phyloP scores from a whole-genome alignment of 2,888 invertebrate genomes.

The Drosophila formosana region DNA sequence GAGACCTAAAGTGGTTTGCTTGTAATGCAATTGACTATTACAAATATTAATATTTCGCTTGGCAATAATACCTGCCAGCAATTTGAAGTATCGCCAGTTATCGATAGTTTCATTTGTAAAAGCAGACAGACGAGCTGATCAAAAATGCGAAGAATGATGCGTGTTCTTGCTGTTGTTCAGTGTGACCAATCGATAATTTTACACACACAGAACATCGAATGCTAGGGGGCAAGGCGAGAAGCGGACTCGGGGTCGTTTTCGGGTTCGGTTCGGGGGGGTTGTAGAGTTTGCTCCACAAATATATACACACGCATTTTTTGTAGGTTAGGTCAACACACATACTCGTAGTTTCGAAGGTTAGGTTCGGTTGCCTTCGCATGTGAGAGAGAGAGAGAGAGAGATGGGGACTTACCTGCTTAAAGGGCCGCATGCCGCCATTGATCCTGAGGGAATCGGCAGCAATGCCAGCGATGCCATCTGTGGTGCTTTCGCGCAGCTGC shows the following conservation, averaged over 20 bases:
- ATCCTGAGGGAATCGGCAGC: conserved; percentile 97
- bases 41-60: no score
- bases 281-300: conserved; percentile 1
- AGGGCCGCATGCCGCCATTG: conserved; percentile 98
- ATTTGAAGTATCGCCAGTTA: neutral
- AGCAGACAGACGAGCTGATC: neutral
- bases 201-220: conserved; percentile 40
- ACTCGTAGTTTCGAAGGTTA: conserved; percentile 11
- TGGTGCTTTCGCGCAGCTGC: conserved; percentile 91
- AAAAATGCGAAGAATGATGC: neutral
- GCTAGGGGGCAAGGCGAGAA: conserved; percentile 5
- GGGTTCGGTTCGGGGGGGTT: neutral
- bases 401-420: conserved; percentile 93
- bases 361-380: conserved; percentile 2
- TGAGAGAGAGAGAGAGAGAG: neutral
- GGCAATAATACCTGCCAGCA: no score
- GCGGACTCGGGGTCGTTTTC: neutral
- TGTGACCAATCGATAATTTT: conserved; percentile 26
- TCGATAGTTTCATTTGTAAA: neutral
- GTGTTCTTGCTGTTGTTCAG: neutral
- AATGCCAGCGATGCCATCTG: conserved; percentile 96
- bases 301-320: neutral
- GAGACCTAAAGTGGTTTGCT: no score
- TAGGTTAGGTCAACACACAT: neutral
- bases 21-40: no score